A percentile compares a stretch with the other conserved stretches of the same genome.
Evolutionary conservation across 1,140 invertebrate species (phyloP).

Genomic region (Schlechtendalia chinensis): DNA sequence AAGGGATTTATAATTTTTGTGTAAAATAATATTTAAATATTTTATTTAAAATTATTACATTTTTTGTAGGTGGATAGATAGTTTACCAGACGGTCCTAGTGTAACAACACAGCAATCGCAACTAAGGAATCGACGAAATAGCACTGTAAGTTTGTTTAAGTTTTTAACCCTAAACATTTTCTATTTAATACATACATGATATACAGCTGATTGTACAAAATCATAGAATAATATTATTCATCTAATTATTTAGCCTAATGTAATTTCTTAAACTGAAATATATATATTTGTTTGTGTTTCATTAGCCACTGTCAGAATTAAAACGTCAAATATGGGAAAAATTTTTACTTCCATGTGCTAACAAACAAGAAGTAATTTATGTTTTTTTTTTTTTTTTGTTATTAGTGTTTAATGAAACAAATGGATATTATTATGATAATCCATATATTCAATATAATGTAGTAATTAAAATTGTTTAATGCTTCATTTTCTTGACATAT

Average conservation of each 20-base stretch:
- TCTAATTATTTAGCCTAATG: neutral
- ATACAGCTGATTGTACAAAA: too few species aligned
- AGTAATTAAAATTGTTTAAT: too few species aligned
- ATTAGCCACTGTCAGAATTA: constrained; percentile 22
- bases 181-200: too few species aligned
- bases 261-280: neutral
- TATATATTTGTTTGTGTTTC: neutral
- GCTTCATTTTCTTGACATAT: too few species aligned
- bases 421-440: too few species aligned
- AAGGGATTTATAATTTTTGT: neutral
- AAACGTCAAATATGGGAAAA: constrained; percentile 29
- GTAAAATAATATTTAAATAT: neutral
- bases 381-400: too few species aligned
- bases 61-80: constrained; percentile 36
- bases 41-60: neutral
- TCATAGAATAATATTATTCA: too few species aligned
- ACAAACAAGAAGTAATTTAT: constrained; percentile 15
- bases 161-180: too few species aligned
- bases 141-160: constrained; percentile 28
- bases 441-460: too few species aligned
- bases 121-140: neutral
- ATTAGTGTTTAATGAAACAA: neutral
- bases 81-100: constrained; percentile 13
- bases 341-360: neutral
- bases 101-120: neutral